phyloP scores from a whole-genome alignment of 2,113 vertebrate species.

The Pluvialis apricaria region DNA sequence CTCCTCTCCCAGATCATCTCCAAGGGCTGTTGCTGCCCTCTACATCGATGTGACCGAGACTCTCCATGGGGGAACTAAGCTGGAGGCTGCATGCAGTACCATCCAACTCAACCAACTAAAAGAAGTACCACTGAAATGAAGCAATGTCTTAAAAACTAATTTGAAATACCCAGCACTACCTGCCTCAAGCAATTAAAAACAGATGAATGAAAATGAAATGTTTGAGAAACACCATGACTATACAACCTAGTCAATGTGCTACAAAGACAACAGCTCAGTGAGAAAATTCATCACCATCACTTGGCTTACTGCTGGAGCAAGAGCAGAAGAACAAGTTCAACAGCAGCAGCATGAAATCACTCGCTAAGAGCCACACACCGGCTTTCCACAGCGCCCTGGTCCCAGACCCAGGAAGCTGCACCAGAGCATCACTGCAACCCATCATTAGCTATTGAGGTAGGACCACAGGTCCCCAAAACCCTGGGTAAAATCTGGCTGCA shows the following conservation, averaged over 20 bases:
- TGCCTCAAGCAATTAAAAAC: not conserved
- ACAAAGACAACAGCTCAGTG: not conserved
- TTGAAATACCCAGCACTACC: not conserved
- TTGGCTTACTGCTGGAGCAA: not conserved
- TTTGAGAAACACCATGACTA: not conserved
- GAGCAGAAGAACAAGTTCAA: not conserved
- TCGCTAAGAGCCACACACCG: not conserved
- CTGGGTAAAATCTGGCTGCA: accelerated
- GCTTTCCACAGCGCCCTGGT: not conserved
- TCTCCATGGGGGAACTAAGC: not conserved
- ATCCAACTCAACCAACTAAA: not conserved
- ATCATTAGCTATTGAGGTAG: not conserved
- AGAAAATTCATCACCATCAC: not conserved
- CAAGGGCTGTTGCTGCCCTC: not conserved
- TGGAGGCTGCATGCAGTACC: accelerated
- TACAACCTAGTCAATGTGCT: not conserved
- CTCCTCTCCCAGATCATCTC: not conserved
- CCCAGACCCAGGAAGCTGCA: not conserved
- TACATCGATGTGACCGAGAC: not conserved
- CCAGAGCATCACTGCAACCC: not conserved
- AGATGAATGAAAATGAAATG: not conserved
- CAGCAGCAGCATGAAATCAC: accelerated
- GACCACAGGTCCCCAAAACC: accelerated
- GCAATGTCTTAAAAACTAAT: not conserved
- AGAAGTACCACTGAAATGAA: not conserved